phyloP scores from a whole-genome alignment of 2,797 vertebrate species.

The Amblyraja radiata region DNA sequence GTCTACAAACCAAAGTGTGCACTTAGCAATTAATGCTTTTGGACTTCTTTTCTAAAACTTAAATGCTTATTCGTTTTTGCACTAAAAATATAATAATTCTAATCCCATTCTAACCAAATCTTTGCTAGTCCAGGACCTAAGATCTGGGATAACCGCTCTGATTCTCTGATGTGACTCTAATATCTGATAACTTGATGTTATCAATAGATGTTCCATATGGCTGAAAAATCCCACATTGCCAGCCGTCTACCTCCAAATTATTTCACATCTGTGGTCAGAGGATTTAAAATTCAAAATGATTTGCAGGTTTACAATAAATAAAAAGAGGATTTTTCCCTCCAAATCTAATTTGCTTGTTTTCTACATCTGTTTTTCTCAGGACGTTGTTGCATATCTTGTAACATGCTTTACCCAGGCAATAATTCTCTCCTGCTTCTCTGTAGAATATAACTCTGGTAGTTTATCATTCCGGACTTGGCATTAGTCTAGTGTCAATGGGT shows the following conservation, averaged over 20 bases:
- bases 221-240: neutral
- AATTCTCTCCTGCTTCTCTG: neutral
- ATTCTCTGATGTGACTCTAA: neutral
- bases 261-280: neutral
- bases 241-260: neutral
- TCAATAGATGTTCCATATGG: neutral
- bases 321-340: neutral
- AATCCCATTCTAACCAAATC: neutral
- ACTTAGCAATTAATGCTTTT: neutral
- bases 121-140: neutral
- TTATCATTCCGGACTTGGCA: slow-evolving; percentile 15
- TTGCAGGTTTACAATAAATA: neutral
- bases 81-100: neutral
- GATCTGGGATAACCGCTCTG: neutral
- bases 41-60: neutral
- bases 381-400: slow-evolving; percentile 10
- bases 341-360: neutral
- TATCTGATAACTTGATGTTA: neutral
- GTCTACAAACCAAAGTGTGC: neutral
- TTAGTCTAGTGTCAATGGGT: neutral
- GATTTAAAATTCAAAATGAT: neutral
- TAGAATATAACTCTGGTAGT: neutral
- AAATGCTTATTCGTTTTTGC: neutral
- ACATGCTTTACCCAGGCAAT: neutral
- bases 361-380: neutral